Conservation (phyloP, 2,888 invertebrate species). For the Auanema freiburgensis region DNA sequence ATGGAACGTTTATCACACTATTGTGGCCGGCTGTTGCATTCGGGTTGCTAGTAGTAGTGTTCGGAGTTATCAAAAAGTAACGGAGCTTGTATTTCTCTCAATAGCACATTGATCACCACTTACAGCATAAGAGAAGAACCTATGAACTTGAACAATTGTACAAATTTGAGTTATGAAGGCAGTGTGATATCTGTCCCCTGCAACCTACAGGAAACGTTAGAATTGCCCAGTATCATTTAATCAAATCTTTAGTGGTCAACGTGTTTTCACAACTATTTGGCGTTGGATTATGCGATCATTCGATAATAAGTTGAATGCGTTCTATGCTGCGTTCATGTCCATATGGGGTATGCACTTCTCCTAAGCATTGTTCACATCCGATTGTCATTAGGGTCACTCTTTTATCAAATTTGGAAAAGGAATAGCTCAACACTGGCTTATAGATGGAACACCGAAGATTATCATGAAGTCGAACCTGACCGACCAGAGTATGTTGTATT, state of each 20-base stretch:
- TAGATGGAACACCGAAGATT: slow-evolving; percentile 68
- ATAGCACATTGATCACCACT: slow-evolving; percentile 2
- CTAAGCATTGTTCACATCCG: too few relatives aligned
- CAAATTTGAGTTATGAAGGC: slow-evolving; percentile 19
- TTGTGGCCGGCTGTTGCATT: slow-evolving; percentile 67
- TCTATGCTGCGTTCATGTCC: slow-evolving; percentile 67
- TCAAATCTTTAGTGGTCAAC: too few relatives aligned
- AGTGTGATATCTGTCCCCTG: slow-evolving; percentile 23
- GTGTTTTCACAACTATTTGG: slow-evolving; percentile 2
- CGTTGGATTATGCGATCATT: slow-evolving; percentile 62
- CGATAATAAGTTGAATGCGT: slow-evolving; percentile 68
- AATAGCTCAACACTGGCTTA: slow-evolving; percentile 66
- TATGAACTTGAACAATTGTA: slow-evolving; percentile 25
- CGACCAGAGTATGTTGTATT: slow-evolving; percentile 64
- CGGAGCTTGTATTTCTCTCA: background rate
- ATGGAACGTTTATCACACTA: slow-evolving; percentile 65
- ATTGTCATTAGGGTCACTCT: slow-evolving; percentile 67
- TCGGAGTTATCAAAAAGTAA: slow-evolving; percentile 66
- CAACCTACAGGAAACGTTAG: slow-evolving; percentile 21
- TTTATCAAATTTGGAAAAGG: slow-evolving; percentile 67
- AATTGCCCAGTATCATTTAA: background rate
- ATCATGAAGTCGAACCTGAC: slow-evolving; percentile 67
- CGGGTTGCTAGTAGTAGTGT: slow-evolving; percentile 66
- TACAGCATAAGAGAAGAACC: slow-evolving; percentile 22
- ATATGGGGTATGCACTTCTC: slow-evolving; percentile 66